Evolutionary conservation across 2,888 invertebrate species (phyloP).

Genomic region (Heliconius hortense): DNA sequence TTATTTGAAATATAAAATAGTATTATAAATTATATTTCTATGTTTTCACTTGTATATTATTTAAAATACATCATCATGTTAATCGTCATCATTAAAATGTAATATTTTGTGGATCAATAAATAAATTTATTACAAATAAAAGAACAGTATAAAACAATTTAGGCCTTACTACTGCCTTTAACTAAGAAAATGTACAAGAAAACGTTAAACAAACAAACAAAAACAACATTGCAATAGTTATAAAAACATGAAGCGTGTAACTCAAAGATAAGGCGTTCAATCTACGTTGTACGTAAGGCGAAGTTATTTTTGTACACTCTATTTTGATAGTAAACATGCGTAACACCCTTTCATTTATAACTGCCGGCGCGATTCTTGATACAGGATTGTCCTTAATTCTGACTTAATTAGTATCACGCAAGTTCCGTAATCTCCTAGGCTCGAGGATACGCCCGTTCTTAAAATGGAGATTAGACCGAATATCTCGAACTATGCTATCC

Average conservation of each 20-base stretch:
- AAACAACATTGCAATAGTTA: background rate
- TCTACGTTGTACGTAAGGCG: background rate
- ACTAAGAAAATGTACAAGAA: background rate
- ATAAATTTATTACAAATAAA: background rate
- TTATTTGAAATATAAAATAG: background rate
- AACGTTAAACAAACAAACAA: background rate
- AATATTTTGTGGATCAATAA: background rate
- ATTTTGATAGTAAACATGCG: conserved; percentile 67
- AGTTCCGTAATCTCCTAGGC: conserved; percentile 79
- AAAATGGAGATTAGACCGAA: conserved; percentile 80
- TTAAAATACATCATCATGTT: no score
- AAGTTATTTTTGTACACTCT: conserved; percentile 38
- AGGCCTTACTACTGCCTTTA: background rate
- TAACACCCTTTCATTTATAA: conserved; percentile 81
- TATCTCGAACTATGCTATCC: conserved; percentile 78
- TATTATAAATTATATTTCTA: background rate
- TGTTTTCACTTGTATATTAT: background rate
- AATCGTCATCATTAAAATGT: background rate
- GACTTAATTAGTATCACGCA: conserved; percentile 82
- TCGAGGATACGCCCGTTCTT: conserved; percentile 79
- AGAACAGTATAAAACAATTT: background rate
- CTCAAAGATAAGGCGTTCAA: conserved; percentile 21
- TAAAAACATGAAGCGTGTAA: conserved; percentile 5
- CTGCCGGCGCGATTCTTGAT: conserved; percentile 77
- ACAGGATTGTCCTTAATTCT: conserved; percentile 79